phyloP scores from a whole-genome alignment of 2,888 invertebrate species.

The Blera fallax region DNA sequence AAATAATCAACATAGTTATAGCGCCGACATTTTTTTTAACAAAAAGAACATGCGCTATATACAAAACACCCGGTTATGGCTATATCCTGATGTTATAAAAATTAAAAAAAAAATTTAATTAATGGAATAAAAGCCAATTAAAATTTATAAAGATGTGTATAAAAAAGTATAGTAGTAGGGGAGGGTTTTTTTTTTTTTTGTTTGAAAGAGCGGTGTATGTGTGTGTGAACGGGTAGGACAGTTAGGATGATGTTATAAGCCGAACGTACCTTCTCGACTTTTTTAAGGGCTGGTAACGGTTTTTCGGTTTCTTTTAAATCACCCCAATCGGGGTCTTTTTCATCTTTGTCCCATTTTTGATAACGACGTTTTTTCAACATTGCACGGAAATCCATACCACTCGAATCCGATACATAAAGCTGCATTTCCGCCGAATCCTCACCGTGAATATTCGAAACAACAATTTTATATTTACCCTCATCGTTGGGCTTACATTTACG shows the following conservation, averaged over 20 bases:
- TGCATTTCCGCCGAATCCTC: conserved; percentile 98
- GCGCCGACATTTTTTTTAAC: conserved; percentile 23
- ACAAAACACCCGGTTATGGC: conserved; percentile 34
- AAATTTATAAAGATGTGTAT: not conserved
- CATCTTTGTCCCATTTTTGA: conserved; percentile 95
- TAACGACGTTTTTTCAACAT: conserved; percentile 98
- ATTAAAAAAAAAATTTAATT: not conserved
- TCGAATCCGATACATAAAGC: conserved; percentile 97
- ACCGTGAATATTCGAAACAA: conserved; percentile 96
- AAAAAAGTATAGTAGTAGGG: not conserved
- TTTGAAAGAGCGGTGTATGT: not conserved
- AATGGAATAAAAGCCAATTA: conserved; percentile 22
- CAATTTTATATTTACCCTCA: conserved; percentile 97
- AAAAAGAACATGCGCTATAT: conserved; percentile 53
- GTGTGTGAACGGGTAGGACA: not conserved
- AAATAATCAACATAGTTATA: conserved; percentile 24
- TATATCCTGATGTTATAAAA: conserved; percentile 11
- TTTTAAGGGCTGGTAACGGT: conserved; percentile 92
- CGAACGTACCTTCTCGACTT: conserved; percentile 94
- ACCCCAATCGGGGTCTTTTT: conserved; percentile 96
- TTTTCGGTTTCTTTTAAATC: conserved; percentile 95
- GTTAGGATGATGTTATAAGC: conserved; percentile 16
- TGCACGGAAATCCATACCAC: conserved; percentile 99
- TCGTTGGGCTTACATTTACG: conserved; percentile 98
- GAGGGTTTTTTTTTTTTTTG: not conserved